These are phyloP conservation scores for Pionites leucogaster DNA, from an alignment of 2,113 vertebrate species.

Conservation along the genomic window DNA sequence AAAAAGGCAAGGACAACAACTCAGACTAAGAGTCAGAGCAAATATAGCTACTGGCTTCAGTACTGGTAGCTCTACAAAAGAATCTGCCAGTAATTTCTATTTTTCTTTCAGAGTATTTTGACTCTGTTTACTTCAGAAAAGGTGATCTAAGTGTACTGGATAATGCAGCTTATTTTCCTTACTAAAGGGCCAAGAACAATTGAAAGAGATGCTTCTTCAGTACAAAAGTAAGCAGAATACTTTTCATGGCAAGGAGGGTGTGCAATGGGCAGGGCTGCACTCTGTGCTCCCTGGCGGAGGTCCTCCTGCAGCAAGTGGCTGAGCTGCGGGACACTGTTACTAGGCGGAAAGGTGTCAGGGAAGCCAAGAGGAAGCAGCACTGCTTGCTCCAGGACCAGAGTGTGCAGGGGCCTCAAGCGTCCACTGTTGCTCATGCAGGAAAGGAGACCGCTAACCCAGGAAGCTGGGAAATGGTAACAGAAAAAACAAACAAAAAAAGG, in stretches of 20 bases:
- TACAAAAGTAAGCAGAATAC: background rate
- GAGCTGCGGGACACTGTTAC: too few species aligned
- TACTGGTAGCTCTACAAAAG: background rate
- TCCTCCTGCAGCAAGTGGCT: too few species aligned
- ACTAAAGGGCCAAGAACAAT: background rate
- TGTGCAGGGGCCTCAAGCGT: too few species aligned
- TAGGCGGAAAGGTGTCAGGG: too few species aligned
- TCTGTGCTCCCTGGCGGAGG: too few species aligned
- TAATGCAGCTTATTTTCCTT: background rate
- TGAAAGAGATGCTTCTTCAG: background rate
- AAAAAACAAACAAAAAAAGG: too few species aligned
- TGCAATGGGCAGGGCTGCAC: too few species aligned
- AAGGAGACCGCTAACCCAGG: too few species aligned
- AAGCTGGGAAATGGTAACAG: too few species aligned
- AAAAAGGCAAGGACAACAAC: background rate
- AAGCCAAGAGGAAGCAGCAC: too few species aligned
- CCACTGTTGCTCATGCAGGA: too few species aligned
- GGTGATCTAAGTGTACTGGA: background rate
- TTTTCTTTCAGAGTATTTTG: background rate
- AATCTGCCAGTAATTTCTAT: background rate
- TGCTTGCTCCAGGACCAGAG: too few species aligned
- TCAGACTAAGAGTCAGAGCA: background rate
- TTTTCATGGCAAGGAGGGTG: background rate
- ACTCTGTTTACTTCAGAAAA: background rate
- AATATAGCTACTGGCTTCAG: background rate